phyloP scores from a whole-genome alignment of 1,140 invertebrate species.

The Holotrichia oblita region DNA sequence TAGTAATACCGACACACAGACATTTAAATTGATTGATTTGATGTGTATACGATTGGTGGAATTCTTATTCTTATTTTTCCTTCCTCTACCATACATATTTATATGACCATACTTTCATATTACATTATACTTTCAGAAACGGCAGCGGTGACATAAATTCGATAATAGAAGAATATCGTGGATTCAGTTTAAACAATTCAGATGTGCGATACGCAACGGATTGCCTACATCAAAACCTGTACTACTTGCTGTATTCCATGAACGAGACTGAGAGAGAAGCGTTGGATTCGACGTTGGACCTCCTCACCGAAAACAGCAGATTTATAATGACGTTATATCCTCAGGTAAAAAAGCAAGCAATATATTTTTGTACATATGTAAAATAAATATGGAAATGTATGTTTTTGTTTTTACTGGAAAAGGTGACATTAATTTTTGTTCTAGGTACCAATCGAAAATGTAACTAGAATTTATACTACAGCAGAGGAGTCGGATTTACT shows the following conservation, averaged over 20 bases:
- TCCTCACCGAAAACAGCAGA: conserved; percentile 35
- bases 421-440: conserved; percentile 32
- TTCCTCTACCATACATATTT: no score
- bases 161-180: conserved; percentile 9
- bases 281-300: not conserved
- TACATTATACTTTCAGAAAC: conserved; percentile 27
- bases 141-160: conserved; percentile 4
- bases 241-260: conserved; percentile 41
- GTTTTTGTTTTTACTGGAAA: not conserved
- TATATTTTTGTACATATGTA: conserved; percentile 12
- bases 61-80: no score
- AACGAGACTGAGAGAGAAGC: conserved; percentile 41
- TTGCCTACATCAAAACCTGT: conserved; percentile 59
- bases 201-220: conserved; percentile 48
- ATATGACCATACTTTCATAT: no score
- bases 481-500: conserved; percentile 39
- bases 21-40: no score
- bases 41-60: no score
- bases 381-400: conserved; percentile 1
- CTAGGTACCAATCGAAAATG: conserved; percentile 46
- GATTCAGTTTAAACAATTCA: not conserved
- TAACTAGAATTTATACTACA: conserved; percentile 3
- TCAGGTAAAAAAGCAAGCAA: conserved; percentile 51
- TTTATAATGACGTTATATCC: conserved; percentile 53
- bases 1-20: no score